Percentiles rank a stretch among this genome's conserved stretches.
These are phyloP conservation scores for Caenorhabditis sulstoni DNA, from an alignment of 2,888 invertebrate species.

Conservation along the genomic window DNA sequence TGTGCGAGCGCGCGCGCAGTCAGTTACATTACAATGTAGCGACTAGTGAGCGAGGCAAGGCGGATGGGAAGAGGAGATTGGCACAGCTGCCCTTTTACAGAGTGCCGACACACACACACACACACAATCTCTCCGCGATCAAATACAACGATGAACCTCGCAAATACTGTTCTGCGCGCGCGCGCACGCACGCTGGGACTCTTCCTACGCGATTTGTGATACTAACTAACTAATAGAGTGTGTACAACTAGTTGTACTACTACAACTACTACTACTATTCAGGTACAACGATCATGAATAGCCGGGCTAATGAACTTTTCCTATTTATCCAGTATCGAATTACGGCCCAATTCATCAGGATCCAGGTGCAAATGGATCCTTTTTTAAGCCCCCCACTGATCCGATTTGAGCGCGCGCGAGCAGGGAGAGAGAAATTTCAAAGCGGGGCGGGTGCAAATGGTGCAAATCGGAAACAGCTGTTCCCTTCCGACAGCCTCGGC, in stretches of 20 bases:
- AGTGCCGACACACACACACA: conserved; percentile 44
- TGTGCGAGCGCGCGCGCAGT: conserved; percentile 14
- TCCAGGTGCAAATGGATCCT: no score
- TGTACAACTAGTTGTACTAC: no score
- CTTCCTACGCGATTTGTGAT: no score
- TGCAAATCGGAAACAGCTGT: conserved; percentile 28
- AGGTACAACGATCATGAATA: conserved; percentile 27
- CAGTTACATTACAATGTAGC: conserved; percentile 38
- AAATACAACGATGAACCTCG: conserved; percentile 26
- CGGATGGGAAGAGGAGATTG: conserved; percentile 17
- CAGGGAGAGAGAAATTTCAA: no score
- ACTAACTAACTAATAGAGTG: no score
- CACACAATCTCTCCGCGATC: conserved; percentile 33
- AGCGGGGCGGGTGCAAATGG: background rate
- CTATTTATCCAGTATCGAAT: no score
- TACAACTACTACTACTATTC: no score
- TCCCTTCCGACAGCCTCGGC: conserved; percentile 4
- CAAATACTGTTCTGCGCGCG: conserved; percentile 9
- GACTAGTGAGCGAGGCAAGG: background rate
- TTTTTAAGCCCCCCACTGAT: no score
- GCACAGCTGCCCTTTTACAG: conserved; percentile 59
- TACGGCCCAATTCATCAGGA: no score
- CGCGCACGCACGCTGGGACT: no score
- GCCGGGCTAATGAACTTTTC: conserved; percentile 19
- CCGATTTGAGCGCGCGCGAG: no score